A percentile compares a stretch with the other conserved stretches of the same genome.
Conservation (phyloP, 2,797 vertebrate species). For the Danio tinwini region DNA sequence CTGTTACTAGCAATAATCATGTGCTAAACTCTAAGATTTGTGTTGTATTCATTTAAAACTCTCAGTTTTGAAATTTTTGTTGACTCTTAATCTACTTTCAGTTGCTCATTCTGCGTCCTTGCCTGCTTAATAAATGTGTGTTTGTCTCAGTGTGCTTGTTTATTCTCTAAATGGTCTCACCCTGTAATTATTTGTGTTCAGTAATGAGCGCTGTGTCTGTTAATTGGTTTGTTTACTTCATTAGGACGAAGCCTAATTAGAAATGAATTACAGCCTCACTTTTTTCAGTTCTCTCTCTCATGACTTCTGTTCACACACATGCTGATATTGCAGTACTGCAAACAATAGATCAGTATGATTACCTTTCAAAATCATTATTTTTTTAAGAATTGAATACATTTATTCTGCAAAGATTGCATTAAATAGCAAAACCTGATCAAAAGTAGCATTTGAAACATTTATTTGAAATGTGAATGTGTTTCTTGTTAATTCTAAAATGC, state of each 20-base stretch:
- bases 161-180: conserved; percentile 13
- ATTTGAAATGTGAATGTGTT: no score
- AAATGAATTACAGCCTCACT: conserved; percentile 11
- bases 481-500: no score
- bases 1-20: no score
- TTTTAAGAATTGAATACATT: no score
- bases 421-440: no score
- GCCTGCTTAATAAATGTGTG: not conserved
- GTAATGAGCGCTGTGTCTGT: conserved; percentile 49
- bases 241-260: conserved; percentile 40
- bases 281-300: not conserved
- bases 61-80: not conserved
- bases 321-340: conserved; percentile 1
- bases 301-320: conserved; percentile 12
- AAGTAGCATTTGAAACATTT: no score
- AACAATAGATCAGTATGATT: not conserved
- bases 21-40: no score
- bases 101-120: not conserved
- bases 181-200: conserved; percentile 44
- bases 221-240: conserved; percentile 57
- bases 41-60: not conserved
- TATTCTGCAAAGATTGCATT: no score
- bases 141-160: conserved; percentile 13
- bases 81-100: not conserved
- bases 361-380: not conserved